phyloP scores from a whole-genome alignment of 2,888 invertebrate species.

The Troides oblongomaculatus region DNA sequence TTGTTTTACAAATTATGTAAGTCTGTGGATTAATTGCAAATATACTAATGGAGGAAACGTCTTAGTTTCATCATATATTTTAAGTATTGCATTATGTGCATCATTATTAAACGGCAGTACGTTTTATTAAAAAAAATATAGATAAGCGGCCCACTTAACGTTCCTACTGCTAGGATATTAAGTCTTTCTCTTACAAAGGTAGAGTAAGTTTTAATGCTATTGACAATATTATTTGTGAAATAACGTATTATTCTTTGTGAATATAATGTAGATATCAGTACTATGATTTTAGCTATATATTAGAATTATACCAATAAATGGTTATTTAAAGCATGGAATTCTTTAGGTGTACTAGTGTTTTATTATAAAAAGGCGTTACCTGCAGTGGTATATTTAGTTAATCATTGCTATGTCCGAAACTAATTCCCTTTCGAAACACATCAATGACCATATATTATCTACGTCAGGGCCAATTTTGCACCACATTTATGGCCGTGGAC shows the following conservation, averaged over 20 bases:
- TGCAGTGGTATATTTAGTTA: slow-evolving; percentile 1
- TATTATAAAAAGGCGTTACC: not conserved
- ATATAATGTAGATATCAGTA: too few relatives aligned
- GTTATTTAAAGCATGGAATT: not conserved
- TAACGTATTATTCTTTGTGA: too few relatives aligned
- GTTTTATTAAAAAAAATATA: not conserved
- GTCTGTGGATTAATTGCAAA: slow-evolving; percentile 3
- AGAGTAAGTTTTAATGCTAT: not conserved
- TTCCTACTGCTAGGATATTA: too few relatives aligned
- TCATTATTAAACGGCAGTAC: not conserved
- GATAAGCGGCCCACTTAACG: too few relatives aligned
- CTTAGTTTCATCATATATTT: not conserved
- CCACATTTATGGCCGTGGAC: slow-evolving; percentile 7
- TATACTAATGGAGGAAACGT: slow-evolving; percentile 13
- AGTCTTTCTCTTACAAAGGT: too few relatives aligned
- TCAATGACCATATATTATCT: slow-evolving; percentile 12
- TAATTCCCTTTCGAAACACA: not conserved
- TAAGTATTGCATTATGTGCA: not conserved
- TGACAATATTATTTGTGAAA: not conserved
- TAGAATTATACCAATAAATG: too few relatives aligned
- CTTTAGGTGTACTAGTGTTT: not conserved
- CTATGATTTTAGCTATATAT: too few relatives aligned
- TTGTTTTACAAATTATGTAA: slow-evolving; percentile 12
- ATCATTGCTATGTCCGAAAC: not conserved
- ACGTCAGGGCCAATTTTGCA: slow-evolving; percentile 5